Evolutionary conservation across 2,113 vertebrate species (phyloP), one percentile per base, ranked within the genome.

Genomic region (Channa maculata): DNA sequence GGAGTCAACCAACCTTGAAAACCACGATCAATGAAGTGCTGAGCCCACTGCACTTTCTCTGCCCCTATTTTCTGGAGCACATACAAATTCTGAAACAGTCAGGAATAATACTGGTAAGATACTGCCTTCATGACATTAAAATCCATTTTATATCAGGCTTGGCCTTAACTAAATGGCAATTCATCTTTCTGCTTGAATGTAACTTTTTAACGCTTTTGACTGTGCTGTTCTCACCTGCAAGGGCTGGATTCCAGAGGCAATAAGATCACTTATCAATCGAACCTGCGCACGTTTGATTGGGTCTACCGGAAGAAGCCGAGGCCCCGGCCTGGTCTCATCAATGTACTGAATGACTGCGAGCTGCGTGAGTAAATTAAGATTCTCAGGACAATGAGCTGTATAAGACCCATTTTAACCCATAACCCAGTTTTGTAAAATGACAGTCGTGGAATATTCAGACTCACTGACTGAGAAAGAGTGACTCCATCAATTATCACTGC

Each of bases 271-370:
- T 0, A 99, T 96, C 95, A 97, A 96, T 71, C 97, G 95, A 64
- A 95, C 97, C 12, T 92, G 92, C 13, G 95, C 97, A 51, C 94
- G 96, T 66, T 94, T 95, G 91, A 96, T 94, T 0, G 91, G 94
- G 86, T 98, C 96, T 15, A 88, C 85, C 3, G 98, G 98, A 33
- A 99, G 93, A 24, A 99, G 95, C 3, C 73, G 91, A 0, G 95
- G 96, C 3, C 82, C 92, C 9, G 96, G 95, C 52, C 81, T 93
- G 11, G 96, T 99, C 80, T 99, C 98, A 54, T 99, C 97, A 3
- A 99, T 88, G 86, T 99, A 99, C 87, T 99, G 95, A 64, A 99
- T 95, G 84, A 99, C 97, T 53, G 98, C 96, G 86, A 99, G 89
- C 98, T 99, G 74, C 0, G 62, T 6, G 79, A 60, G 36, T 5